A percentile compares a stretch with the other conserved stretches of the same genome.
Conservation (phyloP, 1,140 invertebrate species). For the Oscheius sp. region DNA sequence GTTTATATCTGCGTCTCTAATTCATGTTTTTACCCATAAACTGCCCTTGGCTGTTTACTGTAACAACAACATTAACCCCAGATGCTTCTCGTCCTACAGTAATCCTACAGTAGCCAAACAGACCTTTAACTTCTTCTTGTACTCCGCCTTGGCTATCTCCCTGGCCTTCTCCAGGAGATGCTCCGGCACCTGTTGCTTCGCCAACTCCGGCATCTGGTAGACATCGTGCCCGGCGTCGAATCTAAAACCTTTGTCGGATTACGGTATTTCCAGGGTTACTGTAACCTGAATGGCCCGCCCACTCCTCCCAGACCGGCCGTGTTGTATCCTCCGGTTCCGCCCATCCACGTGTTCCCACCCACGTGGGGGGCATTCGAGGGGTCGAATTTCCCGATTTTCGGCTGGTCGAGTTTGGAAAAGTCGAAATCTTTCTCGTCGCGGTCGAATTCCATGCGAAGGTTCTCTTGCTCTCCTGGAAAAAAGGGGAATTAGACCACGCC, state of each 20-base stretch:
- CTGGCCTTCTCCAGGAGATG: constrained; percentile 78
- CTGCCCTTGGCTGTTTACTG: no score
- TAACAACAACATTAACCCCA: no score
- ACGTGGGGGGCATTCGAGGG: constrained; percentile 83
- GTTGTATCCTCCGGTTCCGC: constrained; percentile 77
- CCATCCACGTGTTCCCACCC: constrained; percentile 92
- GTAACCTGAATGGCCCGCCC: constrained; percentile 77
- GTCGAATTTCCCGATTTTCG: constrained; percentile 84
- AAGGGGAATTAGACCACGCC: constrained; percentile 19
- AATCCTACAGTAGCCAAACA: no score
- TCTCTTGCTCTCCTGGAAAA: constrained; percentile 34
- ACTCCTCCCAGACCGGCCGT: constrained; percentile 78
- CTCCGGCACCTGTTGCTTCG: constrained; percentile 85
- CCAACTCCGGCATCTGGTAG: constrained; percentile 81
- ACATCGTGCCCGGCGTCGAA: constrained; percentile 88
- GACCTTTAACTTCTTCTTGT: constrained; percentile 71
- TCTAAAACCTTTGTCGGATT: constrained; percentile 63
- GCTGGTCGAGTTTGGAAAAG: constrained; percentile 70
- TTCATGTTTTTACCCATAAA: no score
- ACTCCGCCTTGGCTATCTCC: constrained; percentile 86
- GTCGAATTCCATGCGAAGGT: constrained; percentile 45
- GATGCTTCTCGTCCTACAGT: not conserved
- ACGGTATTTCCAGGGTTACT: not conserved
- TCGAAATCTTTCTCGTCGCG: constrained; percentile 70
- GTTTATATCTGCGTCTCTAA: no score